phyloP scores from a whole-genome alignment of 2,113 vertebrate genomes.

The Gobio gobio region DNA sequence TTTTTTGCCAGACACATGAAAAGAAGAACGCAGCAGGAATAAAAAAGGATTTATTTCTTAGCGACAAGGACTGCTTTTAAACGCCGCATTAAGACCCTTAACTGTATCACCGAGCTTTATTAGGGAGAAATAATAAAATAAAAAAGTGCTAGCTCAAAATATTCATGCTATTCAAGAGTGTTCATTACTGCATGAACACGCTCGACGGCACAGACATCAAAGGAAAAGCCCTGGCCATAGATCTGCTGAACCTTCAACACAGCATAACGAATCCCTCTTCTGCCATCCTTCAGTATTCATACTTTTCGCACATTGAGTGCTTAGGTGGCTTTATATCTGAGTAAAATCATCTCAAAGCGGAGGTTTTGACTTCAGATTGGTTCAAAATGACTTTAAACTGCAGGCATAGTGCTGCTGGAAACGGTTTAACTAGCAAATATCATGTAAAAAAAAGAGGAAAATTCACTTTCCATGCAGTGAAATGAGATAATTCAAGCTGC shows the following conservation, averaged over 20 bases:
- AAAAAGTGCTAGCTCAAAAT: background rate
- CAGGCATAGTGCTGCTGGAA: background rate
- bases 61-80: constrained; percentile 6
- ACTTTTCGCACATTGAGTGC: background rate
- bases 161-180: constrained; percentile 26
- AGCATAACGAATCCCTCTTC: background rate
- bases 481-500: background rate
- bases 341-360: background rate
- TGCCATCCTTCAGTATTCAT: constrained; percentile 14
- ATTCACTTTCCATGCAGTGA: background rate
- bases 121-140: background rate
- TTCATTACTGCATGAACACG: constrained; percentile 13
- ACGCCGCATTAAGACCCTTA: background rate
- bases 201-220: constrained; percentile 6
- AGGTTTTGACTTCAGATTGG: background rate
- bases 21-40: background rate
- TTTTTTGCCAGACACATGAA: background rate
- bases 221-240: background rate
- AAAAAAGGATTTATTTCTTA: background rate
- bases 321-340: constrained; percentile 8
- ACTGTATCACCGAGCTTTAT: background rate
- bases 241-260: background rate
- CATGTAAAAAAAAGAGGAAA: background rate
- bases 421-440: background rate
- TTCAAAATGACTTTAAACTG: constrained; percentile 15